phyloP scores from a whole-genome alignment of 1,140 invertebrate species.

The Hylaeus volcanicus region DNA sequence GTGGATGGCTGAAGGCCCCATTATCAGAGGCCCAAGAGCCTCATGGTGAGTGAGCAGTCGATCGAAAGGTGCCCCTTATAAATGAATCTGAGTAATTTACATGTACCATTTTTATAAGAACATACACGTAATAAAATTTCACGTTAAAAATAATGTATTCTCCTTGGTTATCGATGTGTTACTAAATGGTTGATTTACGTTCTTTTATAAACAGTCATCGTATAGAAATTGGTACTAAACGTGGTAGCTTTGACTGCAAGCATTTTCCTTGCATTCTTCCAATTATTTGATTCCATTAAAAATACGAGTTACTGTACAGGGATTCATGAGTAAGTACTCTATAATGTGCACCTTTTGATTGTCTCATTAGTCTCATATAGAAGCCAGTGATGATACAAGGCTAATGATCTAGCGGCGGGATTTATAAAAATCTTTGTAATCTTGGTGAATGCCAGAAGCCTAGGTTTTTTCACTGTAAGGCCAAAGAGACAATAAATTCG shows the following conservation, averaged over 20 bases:
- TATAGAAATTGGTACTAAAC: background rate
- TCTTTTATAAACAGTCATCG: background rate
- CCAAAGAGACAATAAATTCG: conserved; percentile 78
- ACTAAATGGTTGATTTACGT: background rate
- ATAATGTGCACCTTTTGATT: conserved; percentile 53
- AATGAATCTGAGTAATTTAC: conserved; percentile 62
- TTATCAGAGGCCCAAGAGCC: conserved; percentile 81
- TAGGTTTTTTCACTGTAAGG: conserved; percentile 78
- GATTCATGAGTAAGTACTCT: conserved; percentile 61
- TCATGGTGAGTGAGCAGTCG: conserved; percentile 81
- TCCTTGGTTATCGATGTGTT: background rate
- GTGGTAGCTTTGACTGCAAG: background rate
- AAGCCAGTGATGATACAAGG: conserved; percentile 79
- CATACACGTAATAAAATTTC: background rate
- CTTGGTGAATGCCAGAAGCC: conserved; percentile 76
- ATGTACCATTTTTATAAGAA: background rate
- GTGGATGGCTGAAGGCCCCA: conserved; percentile 79
- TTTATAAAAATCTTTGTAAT: conserved; percentile 80
- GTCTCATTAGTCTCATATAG: conserved; percentile 58
- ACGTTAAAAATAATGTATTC: background rate
- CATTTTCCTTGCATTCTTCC: background rate
- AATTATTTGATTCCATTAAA: background rate
- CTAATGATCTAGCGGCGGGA: conserved; percentile 73
- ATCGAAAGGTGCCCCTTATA: conserved; percentile 70
- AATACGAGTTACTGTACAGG: background rate